A percentile compares a stretch with the other conserved stretches of the same genome.
Conservation (phyloP, 2,113 vertebrate genomes). For the Syngnathus typhle region DNA sequence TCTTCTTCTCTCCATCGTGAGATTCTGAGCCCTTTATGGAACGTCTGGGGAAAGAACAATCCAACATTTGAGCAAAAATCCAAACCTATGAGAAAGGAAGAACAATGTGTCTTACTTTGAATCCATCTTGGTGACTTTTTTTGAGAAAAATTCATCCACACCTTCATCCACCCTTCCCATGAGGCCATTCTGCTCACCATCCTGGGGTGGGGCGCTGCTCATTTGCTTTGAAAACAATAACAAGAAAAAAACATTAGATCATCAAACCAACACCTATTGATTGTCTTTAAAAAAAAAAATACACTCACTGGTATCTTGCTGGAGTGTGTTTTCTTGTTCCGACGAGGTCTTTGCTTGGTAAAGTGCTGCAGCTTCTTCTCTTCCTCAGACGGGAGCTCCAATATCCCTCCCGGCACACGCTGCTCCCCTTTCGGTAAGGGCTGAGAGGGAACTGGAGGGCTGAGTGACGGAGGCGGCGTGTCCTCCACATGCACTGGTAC, state of each 20-base stretch:
- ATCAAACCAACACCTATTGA: no score
- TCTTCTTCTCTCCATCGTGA: conserved; percentile 85
- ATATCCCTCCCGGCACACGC: conserved; percentile 73
- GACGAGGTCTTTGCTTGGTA: conserved; percentile 87
- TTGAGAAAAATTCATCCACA: conserved; percentile 96
- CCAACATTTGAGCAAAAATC: background rate
- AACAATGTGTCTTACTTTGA: conserved; percentile 62
- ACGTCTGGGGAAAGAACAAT: conserved; percentile 58
- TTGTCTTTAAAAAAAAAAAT: background rate
- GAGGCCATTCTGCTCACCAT: conserved; percentile 92
- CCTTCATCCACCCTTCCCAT: conserved; percentile 95
- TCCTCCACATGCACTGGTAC: conserved; percentile 86
- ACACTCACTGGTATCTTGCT: conserved; percentile 85
- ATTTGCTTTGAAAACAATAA: conserved; percentile 66
- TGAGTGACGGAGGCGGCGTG: conserved; percentile 75
- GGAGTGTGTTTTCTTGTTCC: conserved; percentile 87
- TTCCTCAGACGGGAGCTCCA: conserved; percentile 89
- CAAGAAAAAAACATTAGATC: background rate
- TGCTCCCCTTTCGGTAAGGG: conserved; percentile 71
- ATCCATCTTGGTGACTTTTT: conserved; percentile 90
- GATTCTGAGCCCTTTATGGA: conserved; percentile 77
- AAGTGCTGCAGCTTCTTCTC: conserved; percentile 92
- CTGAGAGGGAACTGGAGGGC: conserved; percentile 57
- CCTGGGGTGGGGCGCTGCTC: conserved; percentile 71
- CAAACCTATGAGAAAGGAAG: background rate